Evolutionary conservation across 2,888 invertebrate genomes (phyloP), one percentile per base, ranked within the genome.

Genomic region (Endotricha flammealis): DNA sequence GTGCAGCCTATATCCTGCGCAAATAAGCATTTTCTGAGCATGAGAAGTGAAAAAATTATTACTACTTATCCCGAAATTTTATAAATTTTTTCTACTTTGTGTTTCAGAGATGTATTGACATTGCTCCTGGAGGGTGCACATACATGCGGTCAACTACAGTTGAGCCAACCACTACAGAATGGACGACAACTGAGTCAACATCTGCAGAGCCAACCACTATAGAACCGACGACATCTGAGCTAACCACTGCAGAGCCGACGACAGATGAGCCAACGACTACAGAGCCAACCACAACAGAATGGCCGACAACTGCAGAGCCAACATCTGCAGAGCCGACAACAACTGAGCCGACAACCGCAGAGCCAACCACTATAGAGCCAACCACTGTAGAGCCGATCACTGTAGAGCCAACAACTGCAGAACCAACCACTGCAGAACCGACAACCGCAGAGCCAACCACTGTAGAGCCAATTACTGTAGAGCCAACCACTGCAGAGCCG

Each of bases 401-500:
- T 6, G 23, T 5, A 8, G 16, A 3, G 16, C 4, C 6, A 4
- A 16, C 16, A 16, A 16, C 16, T 4, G 16, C 3, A 6, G 16
- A 16, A 6, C 4, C 6, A 5, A 23, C 23, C 3, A 23, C 23
- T 5, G 9, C 4, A 8, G 23, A 23, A n/a, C 5, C 3, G 6
- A 29, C 11, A 14, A 36, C 33, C 10, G 17, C 8, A 12, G 25
- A 25, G n/a, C 6, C n/a, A 12, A 25, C 32, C 12, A 12, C 10
- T 11, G 16, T 8, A 8, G 22, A 17, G n/a, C 22, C 11, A 11
- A 38, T 20, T 10, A 28, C 29, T 7, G 31, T 38, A 10, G 24
- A 41, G 2, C 4, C n/a, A 1, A 6, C 34, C 2, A 39, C 29
- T n/a, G 30, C 33, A 12, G 28, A 30, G 9, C 7, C 9, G 3